Conservation (phyloP, 1,140 invertebrate species). For the Streblospio benedicti region DNA sequence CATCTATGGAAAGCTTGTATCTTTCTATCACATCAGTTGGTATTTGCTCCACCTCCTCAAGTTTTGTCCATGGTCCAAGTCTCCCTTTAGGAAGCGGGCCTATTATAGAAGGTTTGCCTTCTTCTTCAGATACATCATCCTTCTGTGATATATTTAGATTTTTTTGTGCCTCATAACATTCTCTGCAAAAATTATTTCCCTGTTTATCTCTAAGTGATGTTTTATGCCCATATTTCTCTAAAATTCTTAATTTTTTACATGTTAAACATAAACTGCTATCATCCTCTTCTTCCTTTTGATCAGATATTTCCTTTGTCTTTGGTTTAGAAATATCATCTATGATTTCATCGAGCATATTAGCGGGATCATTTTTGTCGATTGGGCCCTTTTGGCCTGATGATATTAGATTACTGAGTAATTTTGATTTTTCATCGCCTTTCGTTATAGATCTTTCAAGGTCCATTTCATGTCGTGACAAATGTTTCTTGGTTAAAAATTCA, state of each 20-base stretch:
- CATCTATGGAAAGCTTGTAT: slow-evolving; percentile 41
- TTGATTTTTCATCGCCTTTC: slow-evolving; percentile 17
- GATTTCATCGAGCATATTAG: slow-evolving; percentile 8
- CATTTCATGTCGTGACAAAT: slow-evolving; percentile 29
- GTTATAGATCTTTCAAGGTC: slow-evolving; percentile 30
- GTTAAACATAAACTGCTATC: not conserved
- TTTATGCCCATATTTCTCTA: not conserved
- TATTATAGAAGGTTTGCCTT: not conserved
- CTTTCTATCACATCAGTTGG: slow-evolving; percentile 25
- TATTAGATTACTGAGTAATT: not conserved
- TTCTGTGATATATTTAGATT: not conserved
- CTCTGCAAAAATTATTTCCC: not conserved
- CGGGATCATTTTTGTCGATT: not conserved
- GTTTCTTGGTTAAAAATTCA: slow-evolving; percentile 24
- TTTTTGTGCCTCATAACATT: slow-evolving; percentile 3
- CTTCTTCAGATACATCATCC: not conserved
- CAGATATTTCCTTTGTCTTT: not conserved
- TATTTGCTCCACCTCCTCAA: slow-evolving; percentile 22
- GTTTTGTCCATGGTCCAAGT: not conserved
- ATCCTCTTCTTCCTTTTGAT: not conserved
- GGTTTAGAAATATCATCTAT: not conserved
- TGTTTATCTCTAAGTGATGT: not conserved
- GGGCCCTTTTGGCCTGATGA: not conserved
- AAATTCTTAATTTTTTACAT: not conserved
- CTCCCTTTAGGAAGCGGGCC: not conserved